Percentiles rank a stretch among this genome's conserved stretches.
These are phyloP conservation scores for Alloscopus bannaensis DNA, from an alignment of 2,888 invertebrate species.

Conservation along the genomic window DNA sequence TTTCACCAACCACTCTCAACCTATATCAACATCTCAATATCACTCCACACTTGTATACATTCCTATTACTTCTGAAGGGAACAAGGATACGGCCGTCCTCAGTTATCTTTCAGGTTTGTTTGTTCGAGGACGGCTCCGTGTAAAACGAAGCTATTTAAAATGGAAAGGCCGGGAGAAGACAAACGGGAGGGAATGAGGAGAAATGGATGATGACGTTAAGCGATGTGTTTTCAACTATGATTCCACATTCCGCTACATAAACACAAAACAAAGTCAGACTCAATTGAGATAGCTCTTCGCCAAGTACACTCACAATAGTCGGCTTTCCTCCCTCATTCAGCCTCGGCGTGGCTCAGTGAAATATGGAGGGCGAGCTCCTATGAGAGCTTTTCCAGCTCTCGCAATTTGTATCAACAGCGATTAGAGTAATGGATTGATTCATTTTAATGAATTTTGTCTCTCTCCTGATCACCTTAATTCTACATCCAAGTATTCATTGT, in stretches of 20 bases:
- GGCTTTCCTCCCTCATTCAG: background rate
- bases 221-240: background rate
- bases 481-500: too few relatives aligned
- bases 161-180: background rate
- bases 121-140: too few relatives aligned
- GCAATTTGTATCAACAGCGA: conserved; percentile 10
- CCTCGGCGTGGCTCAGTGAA: too few relatives aligned
- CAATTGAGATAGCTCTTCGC: background rate
- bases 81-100: background rate
- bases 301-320: too few relatives aligned
- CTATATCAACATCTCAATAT: too few relatives aligned
- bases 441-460: conserved; percentile 19
- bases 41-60: background rate
- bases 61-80: background rate
- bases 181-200: background rate
- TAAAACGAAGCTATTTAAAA: too few relatives aligned
- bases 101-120: too few relatives aligned
- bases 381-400: too few relatives aligned
- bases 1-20: too few relatives aligned
- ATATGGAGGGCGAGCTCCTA: background rate
- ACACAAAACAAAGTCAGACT: too few relatives aligned
- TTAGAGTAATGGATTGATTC: conserved; percentile 17
- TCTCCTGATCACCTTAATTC: too few relatives aligned
- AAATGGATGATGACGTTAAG: background rate
- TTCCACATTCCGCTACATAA: background rate